Conservation (phyloP, 2,888 invertebrate genomes). For the Apocheima hispidaria region DNA sequence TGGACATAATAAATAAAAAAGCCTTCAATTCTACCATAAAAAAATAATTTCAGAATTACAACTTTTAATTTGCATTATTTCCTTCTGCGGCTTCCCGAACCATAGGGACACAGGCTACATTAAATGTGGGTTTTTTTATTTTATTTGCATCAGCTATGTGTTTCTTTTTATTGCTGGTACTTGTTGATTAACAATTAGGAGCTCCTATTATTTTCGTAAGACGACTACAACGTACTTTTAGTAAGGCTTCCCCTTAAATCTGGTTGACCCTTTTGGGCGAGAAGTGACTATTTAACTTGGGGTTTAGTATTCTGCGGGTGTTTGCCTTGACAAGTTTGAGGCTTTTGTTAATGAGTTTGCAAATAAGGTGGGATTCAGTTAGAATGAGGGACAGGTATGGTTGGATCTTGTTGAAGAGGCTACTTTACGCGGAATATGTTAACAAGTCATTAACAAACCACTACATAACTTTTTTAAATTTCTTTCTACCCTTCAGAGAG, state of each 20-base stretch:
- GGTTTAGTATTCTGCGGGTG: slow-evolving; percentile 43
- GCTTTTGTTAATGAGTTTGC: slow-evolving; percentile 42
- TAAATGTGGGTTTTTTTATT: too few relatives aligned
- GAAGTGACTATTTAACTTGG: slow-evolving; percentile 41
- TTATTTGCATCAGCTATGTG: too few relatives aligned
- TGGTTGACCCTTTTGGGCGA: slow-evolving; percentile 48
- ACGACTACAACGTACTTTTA: too few relatives aligned
- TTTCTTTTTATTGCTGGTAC: too few relatives aligned
- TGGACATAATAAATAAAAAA: too few relatives aligned
- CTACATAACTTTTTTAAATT: neutral
- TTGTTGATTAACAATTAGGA: too few relatives aligned
- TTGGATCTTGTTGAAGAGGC: slow-evolving; percentile 17
- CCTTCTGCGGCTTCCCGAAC: too few relatives aligned
- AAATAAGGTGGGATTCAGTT: slow-evolving; percentile 40
- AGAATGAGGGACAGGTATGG: slow-evolving; percentile 32
- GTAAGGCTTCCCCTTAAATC: slow-evolving; percentile 13
- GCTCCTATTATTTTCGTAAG: too few relatives aligned
- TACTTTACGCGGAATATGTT: slow-evolving; percentile 18
- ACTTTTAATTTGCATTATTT: too few relatives aligned
- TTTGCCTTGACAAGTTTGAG: slow-evolving; percentile 40
- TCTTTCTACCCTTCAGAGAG: neutral
- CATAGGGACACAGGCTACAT: too few relatives aligned
- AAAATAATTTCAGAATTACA: too few relatives aligned
- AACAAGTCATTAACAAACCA: neutral
- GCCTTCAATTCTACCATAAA: too few relatives aligned